These are phyloP conservation scores for Andricus quercusramuli DNA, from an alignment of 2,888 invertebrate genomes.

Conservation along the genomic window DNA sequence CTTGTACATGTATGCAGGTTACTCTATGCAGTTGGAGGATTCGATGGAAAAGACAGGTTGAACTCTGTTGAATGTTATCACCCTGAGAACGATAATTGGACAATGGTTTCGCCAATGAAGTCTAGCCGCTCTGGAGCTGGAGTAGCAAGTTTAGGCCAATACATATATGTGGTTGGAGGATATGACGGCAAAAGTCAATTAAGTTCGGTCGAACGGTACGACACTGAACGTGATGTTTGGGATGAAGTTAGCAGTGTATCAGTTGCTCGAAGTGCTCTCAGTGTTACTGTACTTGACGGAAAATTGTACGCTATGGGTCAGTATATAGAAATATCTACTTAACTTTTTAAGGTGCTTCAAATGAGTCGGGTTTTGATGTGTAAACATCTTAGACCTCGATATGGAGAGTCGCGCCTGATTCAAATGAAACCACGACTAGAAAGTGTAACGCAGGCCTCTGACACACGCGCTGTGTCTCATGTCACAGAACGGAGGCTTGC, in stretches of 20 bases:
- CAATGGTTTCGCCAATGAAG: constrained; percentile 88
- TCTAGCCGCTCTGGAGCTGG: constrained; percentile 92
- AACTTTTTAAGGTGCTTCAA: neutral
- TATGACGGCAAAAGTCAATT: constrained; percentile 92
- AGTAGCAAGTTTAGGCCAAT: constrained; percentile 91
- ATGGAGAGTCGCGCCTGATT: no score
- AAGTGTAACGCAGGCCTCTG: no score
- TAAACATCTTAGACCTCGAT: no score
- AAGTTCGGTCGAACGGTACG: constrained; percentile 91
- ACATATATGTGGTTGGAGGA: constrained; percentile 96
- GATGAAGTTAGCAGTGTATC: constrained; percentile 87
- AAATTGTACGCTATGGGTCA: constrained; percentile 94
- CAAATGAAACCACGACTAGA: no score
- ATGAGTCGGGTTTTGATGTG: no score
- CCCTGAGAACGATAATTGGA: constrained; percentile 95
- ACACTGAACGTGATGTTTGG: constrained; percentile 91
- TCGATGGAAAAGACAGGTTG: constrained; percentile 89
- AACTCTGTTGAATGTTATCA: constrained; percentile 94
- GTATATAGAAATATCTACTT: constrained; percentile 53
- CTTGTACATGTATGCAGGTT: constrained; percentile 59
- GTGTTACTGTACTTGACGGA: constrained; percentile 91
- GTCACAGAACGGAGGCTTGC: no score
- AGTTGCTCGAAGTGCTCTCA: constrained; percentile 92
- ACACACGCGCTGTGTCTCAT: no score
- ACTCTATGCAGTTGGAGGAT: constrained; percentile 92